These are phyloP conservation scores for Plagodis dolabraria DNA, from an alignment of 2,888 invertebrate genomes.

Conservation along the genomic window DNA sequence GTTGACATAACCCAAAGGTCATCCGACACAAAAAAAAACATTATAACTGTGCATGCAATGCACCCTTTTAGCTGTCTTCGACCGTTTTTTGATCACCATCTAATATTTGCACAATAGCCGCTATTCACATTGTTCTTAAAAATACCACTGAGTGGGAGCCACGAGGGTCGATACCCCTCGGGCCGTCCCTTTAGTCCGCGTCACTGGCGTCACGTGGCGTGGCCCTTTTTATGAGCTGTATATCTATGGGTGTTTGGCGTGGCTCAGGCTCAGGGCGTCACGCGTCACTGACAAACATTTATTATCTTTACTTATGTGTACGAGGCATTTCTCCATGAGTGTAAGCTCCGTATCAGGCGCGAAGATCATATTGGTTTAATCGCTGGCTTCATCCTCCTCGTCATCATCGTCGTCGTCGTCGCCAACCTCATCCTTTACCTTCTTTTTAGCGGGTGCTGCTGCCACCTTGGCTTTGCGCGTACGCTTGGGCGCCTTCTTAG, in stretches of 20 bases:
- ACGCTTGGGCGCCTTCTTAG: slow-evolving; percentile 73
- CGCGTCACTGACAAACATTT: not conserved
- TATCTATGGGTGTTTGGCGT: not conserved
- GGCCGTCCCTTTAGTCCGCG: not conserved
- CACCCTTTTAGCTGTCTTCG: slow-evolving; percentile 2
- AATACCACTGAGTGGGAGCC: not conserved
- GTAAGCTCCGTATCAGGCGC: not conserved
- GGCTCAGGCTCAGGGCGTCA: not conserved
- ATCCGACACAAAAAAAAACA: no score
- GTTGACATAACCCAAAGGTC: no score
- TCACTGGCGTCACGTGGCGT: slow-evolving; percentile 2
- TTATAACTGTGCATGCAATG: not conserved
- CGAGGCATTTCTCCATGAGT: not conserved
- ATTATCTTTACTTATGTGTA: not conserved
- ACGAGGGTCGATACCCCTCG: slow-evolving; percentile 1
- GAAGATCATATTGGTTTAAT: slow-evolving; percentile 6
- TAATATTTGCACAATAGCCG: slow-evolving; percentile 11
- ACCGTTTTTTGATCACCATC: slow-evolving; percentile 3
- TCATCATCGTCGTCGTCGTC: slow-evolving; percentile 78
- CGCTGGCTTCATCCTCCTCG: slow-evolving; percentile 76
- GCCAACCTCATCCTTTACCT: slow-evolving; percentile 66
- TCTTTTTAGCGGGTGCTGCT: slow-evolving; percentile 47
- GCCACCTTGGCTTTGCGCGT: slow-evolving; percentile 60
- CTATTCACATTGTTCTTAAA: slow-evolving; percentile 17
- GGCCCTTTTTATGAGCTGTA: not conserved